These are phyloP conservation scores for Tenthredo notha DNA, from an alignment of 2,888 invertebrate species.

Conservation along the genomic window DNA sequence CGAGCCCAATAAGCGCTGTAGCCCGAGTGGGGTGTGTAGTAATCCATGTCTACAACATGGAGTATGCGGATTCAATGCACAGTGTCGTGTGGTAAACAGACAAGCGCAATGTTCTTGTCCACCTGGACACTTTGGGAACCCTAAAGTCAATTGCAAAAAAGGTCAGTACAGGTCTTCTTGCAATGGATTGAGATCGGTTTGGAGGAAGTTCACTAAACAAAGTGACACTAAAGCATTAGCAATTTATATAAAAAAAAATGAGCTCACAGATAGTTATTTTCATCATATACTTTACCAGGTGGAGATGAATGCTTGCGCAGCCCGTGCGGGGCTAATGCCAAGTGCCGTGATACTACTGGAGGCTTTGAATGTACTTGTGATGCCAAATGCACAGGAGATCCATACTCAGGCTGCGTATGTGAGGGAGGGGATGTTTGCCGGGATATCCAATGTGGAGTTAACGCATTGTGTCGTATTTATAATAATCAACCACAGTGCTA, in stretches of 20 bases:
- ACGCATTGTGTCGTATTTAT: slow-evolving; percentile 88
- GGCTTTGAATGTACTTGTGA: slow-evolving; percentile 91
- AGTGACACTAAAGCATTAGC: background rate
- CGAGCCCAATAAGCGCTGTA: slow-evolving; percentile 88
- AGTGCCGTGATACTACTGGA: slow-evolving; percentile 88
- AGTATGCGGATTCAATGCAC: slow-evolving; percentile 91
- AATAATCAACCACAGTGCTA: slow-evolving; percentile 88
- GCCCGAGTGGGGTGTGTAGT: slow-evolving; percentile 85
- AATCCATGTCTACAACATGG: slow-evolving; percentile 90
- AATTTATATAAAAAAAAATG: background rate
- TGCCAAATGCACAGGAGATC: slow-evolving; percentile 90
- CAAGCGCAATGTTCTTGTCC: slow-evolving; percentile 89
- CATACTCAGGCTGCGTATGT: slow-evolving; percentile 89
- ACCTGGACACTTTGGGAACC: slow-evolving; percentile 87
- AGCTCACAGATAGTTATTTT: background rate
- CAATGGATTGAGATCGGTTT: background rate
- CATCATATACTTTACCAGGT: slow-evolving; percentile 71
- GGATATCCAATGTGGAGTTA: slow-evolving; percentile 89
- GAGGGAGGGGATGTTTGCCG: slow-evolving; percentile 88
- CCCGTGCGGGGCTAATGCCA: slow-evolving; percentile 92
- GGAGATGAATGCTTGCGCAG: slow-evolving; percentile 88
- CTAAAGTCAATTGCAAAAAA: slow-evolving; percentile 85
- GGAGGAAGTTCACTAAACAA: background rate
- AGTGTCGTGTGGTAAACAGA: slow-evolving; percentile 89
- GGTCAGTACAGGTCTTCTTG: slow-evolving; percentile 69